These are phyloP conservation scores for Furcula furcula DNA, from an alignment of 2,888 invertebrate species.

Conservation along the genomic window DNA sequence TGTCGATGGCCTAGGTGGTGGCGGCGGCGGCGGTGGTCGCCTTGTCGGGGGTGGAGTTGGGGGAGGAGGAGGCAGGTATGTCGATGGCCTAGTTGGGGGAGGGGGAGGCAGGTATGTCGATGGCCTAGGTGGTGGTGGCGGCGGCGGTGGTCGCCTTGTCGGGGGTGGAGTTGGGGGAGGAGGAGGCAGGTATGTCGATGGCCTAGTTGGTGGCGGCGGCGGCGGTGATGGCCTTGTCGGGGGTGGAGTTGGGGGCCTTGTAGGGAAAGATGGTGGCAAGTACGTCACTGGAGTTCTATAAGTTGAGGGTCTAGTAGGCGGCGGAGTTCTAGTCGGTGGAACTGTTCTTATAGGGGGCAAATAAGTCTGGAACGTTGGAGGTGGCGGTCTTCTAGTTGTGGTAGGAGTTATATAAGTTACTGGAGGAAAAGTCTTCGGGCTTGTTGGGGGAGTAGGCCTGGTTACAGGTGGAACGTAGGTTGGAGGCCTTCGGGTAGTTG, in stretches of 20 bases:
- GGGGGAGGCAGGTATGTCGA: constrained; percentile 11
- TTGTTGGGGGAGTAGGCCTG: constrained; percentile 9
- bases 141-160: constrained; percentile 1
- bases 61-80: constrained; percentile 22
- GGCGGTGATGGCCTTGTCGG: constrained; percentile 9
- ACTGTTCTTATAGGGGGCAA: constrained; percentile 12
- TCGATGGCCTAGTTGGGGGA: constrained; percentile 12
- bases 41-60: constrained; percentile 12
- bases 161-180: constrained; percentile 18
- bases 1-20: constrained; percentile 11
- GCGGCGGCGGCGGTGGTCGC: constrained; percentile 5
- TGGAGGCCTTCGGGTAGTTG: constrained; percentile 13
- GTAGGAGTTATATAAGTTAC: constrained; percentile 14
- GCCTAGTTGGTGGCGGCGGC: constrained; percentile 14
- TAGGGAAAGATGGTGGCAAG: constrained; percentile 21
- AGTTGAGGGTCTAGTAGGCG: constrained; percentile 18
- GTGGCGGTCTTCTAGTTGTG: constrained; percentile 14
- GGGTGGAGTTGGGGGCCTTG: constrained; percentile 16
- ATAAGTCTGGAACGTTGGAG: constrained; percentile 4
- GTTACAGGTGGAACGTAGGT: background rate
- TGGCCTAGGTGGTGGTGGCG: constrained; percentile 11
- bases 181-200: constrained; percentile 19
- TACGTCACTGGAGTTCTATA: constrained; percentile 12
- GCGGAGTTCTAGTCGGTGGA: constrained; percentile 9
- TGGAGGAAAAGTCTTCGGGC: constrained; percentile 14